Percentiles rank a stretch among this genome's conserved stretches.
Evolutionary conservation across 1,140 invertebrate species (phyloP).

Genomic region (Drosophila nannoptera): DNA sequence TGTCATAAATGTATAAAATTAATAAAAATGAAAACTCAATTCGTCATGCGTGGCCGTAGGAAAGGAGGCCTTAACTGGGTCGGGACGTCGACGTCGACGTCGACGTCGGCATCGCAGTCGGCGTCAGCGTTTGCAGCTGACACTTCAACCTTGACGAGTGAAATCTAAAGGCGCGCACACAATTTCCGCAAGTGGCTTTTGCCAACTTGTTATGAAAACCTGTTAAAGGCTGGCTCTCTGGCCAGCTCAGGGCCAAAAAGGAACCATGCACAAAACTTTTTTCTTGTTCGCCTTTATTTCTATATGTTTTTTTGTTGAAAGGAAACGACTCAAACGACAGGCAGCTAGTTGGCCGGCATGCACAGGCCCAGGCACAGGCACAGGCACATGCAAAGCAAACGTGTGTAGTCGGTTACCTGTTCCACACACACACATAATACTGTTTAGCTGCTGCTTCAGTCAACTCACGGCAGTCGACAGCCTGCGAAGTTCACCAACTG

Average conservation of each 20-base stretch:
- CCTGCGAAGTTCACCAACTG: slow-evolving; percentile 67
- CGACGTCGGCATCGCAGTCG: background rate
- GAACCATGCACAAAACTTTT: slow-evolving; percentile 61
- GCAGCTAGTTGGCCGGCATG: slow-evolving; percentile 34
- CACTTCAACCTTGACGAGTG: slow-evolving; percentile 63
- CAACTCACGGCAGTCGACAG: slow-evolving; percentile 36
- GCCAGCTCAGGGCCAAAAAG: slow-evolving; percentile 19
- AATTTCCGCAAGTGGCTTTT: slow-evolving; percentile 75
- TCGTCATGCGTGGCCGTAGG: slow-evolving; percentile 37
- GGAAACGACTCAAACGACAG: slow-evolving; percentile 35
- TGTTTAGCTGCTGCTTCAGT: slow-evolving; percentile 21
- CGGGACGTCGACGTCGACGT: slow-evolving; percentile 19
- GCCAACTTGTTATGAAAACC: slow-evolving; percentile 73
- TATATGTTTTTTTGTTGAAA: slow-evolving; percentile 31
- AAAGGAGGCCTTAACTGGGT: slow-evolving; percentile 60
- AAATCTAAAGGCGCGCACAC: slow-evolving; percentile 67
- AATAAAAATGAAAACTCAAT: slow-evolving; percentile 32
- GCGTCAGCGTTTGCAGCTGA: background rate
- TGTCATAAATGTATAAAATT: slow-evolving; percentile 15
- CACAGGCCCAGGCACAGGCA: slow-evolving; percentile 21
- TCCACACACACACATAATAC: slow-evolving; percentile 18
- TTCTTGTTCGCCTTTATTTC: background rate
- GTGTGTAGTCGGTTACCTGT: slow-evolving; percentile 46
- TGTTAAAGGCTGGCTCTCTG: slow-evolving; percentile 50
- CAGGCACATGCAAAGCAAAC: slow-evolving; percentile 17